phyloP scores from a whole-genome alignment of 1,140 invertebrate genomes.

The Ceratina calcarata region DNA sequence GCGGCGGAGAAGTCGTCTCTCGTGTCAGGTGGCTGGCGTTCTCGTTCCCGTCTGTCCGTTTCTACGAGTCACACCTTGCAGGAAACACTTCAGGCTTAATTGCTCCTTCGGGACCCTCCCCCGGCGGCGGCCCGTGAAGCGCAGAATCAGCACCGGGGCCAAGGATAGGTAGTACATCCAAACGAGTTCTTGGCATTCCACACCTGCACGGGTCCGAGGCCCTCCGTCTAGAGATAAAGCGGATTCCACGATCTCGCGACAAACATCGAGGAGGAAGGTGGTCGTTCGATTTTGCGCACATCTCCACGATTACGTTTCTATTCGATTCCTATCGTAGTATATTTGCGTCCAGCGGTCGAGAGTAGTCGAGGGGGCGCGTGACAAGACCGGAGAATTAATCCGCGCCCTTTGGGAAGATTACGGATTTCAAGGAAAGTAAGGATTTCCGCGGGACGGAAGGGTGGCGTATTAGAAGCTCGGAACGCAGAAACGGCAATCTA shows the following conservation, averaged over 20 bases:
- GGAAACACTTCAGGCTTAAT: constrained; percentile 78
- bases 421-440: constrained; percentile 65
- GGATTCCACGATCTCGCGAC: not conserved
- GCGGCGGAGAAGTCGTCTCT: constrained; percentile 64
- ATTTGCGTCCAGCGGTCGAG: not conserved
- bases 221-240: constrained; percentile 38
- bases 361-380: constrained; percentile 42
- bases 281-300: too few relatives aligned
- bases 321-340: too few relatives aligned
- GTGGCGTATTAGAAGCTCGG: constrained; percentile 40
- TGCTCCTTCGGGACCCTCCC: constrained; percentile 70
- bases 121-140: constrained; percentile 53
- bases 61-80: constrained; percentile 78
- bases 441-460: constrained; percentile 59
- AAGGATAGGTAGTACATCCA: constrained; percentile 60
- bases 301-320: too few relatives aligned
- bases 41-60: constrained; percentile 69
- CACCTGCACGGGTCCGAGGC: constrained; percentile 50
- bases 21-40: constrained; percentile 77
- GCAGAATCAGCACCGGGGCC: constrained; percentile 66
- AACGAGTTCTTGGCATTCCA: constrained; percentile 66
- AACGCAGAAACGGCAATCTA: constrained; percentile 70
- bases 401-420: constrained; percentile 64
- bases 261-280: too few relatives aligned
- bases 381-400: constrained; percentile 65